These are phyloP conservation scores for Lepisosteus osseus DNA, from an alignment of 2,113 vertebrate species.

Conservation along the genomic window DNA sequence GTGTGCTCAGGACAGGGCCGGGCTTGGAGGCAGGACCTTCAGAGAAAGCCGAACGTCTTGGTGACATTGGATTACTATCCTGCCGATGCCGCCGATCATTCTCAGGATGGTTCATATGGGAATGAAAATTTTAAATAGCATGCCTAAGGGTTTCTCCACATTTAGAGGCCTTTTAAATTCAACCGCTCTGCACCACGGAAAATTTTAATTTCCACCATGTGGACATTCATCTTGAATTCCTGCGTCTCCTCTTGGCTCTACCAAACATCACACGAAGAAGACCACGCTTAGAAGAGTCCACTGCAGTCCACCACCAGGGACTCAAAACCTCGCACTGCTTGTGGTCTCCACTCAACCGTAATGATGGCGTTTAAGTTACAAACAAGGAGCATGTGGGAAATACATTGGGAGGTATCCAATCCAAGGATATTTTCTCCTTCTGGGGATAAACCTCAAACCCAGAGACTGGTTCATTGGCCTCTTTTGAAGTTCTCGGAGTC, in stretches of 20 bases:
- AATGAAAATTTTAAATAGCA: no score
- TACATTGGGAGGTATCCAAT: background rate
- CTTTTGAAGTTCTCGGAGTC: slow-evolving; percentile 5
- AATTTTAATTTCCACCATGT: slow-evolving; percentile 44
- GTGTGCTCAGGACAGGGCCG: no score
- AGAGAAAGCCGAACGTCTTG: no score
- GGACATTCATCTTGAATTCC: slow-evolving; percentile 23
- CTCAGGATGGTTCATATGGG: no score
- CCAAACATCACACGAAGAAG: slow-evolving; percentile 35
- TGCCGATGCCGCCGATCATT: no score
- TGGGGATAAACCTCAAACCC: background rate
- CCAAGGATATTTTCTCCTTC: background rate
- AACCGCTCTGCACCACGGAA: slow-evolving; percentile 29
- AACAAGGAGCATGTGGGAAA: background rate
- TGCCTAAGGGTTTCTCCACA: no score
- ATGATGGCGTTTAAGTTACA: slow-evolving; percentile 8
- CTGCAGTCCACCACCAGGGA: slow-evolving; percentile 40
- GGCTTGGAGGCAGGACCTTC: no score
- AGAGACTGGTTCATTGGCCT: background rate
- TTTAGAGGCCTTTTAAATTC: slow-evolving; percentile 33
- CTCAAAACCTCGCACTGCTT: slow-evolving; percentile 30
- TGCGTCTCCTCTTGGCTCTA: slow-evolving; percentile 24
- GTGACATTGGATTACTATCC: no score
- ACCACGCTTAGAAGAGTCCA: slow-evolving; percentile 33
- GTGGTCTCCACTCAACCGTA: slow-evolving; percentile 37